Conservation (phyloP, 2,888 invertebrate species). For the Drosophila mulleri region DNA sequence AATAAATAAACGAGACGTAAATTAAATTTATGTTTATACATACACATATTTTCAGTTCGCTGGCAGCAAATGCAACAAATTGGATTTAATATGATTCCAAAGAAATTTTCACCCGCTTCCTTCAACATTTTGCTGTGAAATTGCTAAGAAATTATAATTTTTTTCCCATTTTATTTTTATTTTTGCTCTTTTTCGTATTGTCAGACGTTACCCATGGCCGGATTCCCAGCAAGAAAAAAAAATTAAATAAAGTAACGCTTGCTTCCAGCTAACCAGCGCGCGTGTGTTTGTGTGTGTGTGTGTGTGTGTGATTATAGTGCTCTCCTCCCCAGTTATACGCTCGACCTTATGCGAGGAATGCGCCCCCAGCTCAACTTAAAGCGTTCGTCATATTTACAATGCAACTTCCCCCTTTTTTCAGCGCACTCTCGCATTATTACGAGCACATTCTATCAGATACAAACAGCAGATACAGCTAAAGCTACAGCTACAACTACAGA, state of each 20-base stretch:
- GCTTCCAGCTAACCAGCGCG: slow-evolving; percentile 46
- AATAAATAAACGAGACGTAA: slow-evolving; percentile 14
- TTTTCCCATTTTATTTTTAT: slow-evolving; percentile 14
- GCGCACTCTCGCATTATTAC: slow-evolving; percentile 60
- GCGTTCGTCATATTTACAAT: slow-evolving; percentile 63
- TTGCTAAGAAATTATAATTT: slow-evolving; percentile 40
- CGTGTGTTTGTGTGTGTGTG: slow-evolving; percentile 13
- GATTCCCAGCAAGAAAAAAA: slow-evolving; percentile 45
- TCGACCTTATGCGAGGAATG: slow-evolving; percentile 75
- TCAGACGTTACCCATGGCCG: slow-evolving; percentile 53
- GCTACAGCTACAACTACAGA: slow-evolving; percentile 10
- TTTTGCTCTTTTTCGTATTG: slow-evolving; percentile 16
- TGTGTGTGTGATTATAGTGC: slow-evolving; percentile 20
- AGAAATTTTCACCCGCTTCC: slow-evolving; percentile 47
- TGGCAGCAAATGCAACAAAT: slow-evolving; percentile 8
- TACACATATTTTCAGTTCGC: slow-evolving; percentile 6
- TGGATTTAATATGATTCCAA: slow-evolving; percentile 31
- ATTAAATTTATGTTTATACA: slow-evolving; percentile 7
- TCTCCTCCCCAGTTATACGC: slow-evolving; percentile 41
- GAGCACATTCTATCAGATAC: slow-evolving; percentile 73
- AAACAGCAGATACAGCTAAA: slow-evolving; percentile 34
- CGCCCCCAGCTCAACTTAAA: slow-evolving; percentile 70
- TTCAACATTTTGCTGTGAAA: slow-evolving; percentile 41
- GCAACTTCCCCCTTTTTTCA: slow-evolving; percentile 57
- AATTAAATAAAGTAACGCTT: slow-evolving; percentile 31